phyloP scores from a whole-genome alignment of 2,113 vertebrate species.

The Pelmatolapia mariae region DNA sequence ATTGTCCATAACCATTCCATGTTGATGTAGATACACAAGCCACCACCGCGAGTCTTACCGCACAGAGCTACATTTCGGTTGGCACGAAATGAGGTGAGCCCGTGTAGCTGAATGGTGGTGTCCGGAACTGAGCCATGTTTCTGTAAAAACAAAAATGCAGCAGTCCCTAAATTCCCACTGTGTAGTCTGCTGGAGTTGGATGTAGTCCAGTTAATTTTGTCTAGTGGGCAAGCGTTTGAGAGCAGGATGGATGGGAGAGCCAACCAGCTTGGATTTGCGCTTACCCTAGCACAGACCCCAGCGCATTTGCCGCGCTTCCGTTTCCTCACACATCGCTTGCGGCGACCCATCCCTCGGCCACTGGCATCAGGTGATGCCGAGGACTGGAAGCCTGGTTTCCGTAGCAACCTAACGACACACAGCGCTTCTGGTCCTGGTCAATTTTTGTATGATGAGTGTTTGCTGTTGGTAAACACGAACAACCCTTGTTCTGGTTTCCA shows the following conservation, averaged over 20 bases:
- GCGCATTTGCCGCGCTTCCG: accelerated
- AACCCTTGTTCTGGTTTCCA: not conserved
- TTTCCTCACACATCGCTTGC: not conserved
- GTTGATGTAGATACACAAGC: not conserved
- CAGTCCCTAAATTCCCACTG: not conserved
- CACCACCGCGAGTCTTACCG: not conserved
- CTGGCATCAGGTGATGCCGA: not conserved
- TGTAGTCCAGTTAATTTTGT: not conserved
- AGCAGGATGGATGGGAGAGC: not conserved
- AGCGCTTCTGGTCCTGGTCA: not conserved
- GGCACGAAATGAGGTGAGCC: not conserved
- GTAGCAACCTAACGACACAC: not conserved
- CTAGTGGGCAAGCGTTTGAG: not conserved
- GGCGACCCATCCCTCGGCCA: not conserved
- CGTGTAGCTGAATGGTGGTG: not conserved
- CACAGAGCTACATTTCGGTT: not conserved
- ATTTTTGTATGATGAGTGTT: not conserved
- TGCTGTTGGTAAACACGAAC: not conserved
- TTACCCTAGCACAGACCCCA: not conserved
- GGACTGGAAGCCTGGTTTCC: not conserved
- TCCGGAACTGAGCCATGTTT: accelerated
- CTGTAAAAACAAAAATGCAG: not conserved
- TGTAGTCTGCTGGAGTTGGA: not conserved
- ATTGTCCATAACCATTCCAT: not conserved
- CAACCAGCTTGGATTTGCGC: not conserved